A percentile compares a stretch with the other conserved stretches of the same genome.
Conservation (phyloP, 2,113 vertebrate species). For the Archilochus colubris region DNA sequence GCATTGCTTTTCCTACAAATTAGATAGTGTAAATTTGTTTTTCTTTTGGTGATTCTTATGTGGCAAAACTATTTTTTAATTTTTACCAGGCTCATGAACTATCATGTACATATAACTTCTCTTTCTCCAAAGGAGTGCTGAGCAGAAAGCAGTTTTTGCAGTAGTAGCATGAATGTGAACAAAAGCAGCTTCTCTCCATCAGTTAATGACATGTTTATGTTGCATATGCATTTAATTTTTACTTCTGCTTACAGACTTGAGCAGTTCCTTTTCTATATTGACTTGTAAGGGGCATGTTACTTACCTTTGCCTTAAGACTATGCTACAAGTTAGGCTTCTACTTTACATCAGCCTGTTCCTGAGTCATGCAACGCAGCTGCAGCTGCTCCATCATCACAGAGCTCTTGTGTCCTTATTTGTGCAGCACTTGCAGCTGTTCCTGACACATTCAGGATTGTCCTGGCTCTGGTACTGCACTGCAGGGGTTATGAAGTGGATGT, state of each 20-base stretch:
- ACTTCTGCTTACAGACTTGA: neutral
- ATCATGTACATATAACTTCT: neutral
- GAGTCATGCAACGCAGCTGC: neutral
- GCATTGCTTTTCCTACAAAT: neutral
- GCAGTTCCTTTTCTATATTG: neutral
- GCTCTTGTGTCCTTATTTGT: neutral
- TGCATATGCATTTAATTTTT: neutral
- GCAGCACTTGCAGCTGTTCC: neutral
- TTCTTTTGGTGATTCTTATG: neutral
- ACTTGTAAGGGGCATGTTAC: neutral
- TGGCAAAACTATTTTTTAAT: neutral
- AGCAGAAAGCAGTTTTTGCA: neutral
- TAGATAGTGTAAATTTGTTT: neutral
- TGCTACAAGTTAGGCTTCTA: neutral
- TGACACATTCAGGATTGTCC: neutral
- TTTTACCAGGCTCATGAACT: neutral
- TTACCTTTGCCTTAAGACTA: neutral
- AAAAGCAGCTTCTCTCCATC: neutral
- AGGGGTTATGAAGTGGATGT: neutral
- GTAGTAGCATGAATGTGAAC: neutral
- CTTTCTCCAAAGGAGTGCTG: neutral
- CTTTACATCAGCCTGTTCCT: neutral
- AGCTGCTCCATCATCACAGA: neutral
- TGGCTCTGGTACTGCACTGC: neutral
- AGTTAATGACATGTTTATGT: neutral